Evolutionary conservation across 1,140 invertebrate species (phyloP).

Genomic region (Caerostris extrusa): DNA sequence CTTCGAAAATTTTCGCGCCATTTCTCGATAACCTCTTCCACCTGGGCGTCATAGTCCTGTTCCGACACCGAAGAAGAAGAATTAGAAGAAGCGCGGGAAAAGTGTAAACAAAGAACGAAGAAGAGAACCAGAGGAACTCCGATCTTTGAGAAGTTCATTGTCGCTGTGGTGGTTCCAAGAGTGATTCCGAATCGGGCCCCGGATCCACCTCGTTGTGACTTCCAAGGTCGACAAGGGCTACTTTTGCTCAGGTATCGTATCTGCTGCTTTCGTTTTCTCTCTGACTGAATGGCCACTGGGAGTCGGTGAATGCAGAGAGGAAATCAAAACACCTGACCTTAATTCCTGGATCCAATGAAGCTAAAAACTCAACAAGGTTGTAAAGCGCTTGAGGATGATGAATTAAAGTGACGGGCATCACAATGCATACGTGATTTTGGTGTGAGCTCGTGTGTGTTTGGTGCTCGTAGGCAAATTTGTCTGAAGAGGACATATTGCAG

Average conservation of each 20-base stretch:
- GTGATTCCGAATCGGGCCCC: neutral
- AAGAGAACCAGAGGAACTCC: neutral
- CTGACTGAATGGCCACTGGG: neutral
- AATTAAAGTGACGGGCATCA: neutral
- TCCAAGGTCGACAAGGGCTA: neutral
- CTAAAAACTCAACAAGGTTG: neutral
- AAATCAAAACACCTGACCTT: neutral
- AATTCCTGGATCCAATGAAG: neutral
- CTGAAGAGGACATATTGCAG: neutral
- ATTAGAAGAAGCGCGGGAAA: neutral
- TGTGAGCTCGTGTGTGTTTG: neutral
- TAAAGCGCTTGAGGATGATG: neutral
- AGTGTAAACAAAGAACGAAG: neutral
- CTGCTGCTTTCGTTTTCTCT: constrained; percentile 18
- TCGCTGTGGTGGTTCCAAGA: neutral
- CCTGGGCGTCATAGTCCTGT: constrained; percentile 7
- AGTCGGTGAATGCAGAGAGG: neutral
- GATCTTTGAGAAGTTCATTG: constrained; percentile 7
- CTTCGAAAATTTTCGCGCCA: constrained; percentile 34
- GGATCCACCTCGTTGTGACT: neutral
- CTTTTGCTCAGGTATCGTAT: neutral
- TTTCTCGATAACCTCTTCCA: constrained; percentile 7
- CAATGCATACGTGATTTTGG: neutral
- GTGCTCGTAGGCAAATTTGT: neutral
- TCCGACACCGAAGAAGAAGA: neutral